Base-by-base conservation (phyloP, 2,888 invertebrate species). In the Brachynemurus nebulosus region DNA sequence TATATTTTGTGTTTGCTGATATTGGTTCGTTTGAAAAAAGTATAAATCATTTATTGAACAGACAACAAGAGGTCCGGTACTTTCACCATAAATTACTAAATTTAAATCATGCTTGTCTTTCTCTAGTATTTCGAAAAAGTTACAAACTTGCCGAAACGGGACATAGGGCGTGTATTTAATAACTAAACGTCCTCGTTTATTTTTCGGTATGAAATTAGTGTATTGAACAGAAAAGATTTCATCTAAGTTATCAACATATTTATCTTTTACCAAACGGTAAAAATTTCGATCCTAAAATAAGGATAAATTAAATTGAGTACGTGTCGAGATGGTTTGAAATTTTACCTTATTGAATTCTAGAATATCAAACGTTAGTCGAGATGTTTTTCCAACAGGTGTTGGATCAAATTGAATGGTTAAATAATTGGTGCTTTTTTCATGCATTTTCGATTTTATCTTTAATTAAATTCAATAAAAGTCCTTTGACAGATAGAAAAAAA, bases 61-160 rank as follows among this genome's bases (percentile, higher is more conserved):
- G 11, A 8, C 11, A 25, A 25, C 11, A 7, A 16, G n/a, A 36
- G 20, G 2, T 23, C 39, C 25, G 14, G 14, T 27, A 40, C 40
- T 40, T 3, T 27, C 25, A 1, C 23, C 25, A 16, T 40, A 40
- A 11, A 40, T n/a, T 9, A 40, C 14, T 5, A 40, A 23, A 14
- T 27, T 14, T 9, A 40, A 16, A 23, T 17, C 2, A 16, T 40
- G 14, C 2, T 19, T 30, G 27, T 17, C 16, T 14, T n/a, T 16
- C n/a, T 40, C 40, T 16, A 40, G 16, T n/a, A 40, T 40, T 17
- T 40, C 23, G 18, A 40, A 40, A 16, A 17, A 40, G 11, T 40
- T 27, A 25, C 25, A 27, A 14, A 27, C 18, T 14, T 23, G 27
- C 9, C 27, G 25, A 40, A 40, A 40, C 3, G 40, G 16, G 8